Percentiles rank a stretch among this genome's conserved stretches.
These are phyloP conservation scores for Brienomyrus brachyistius DNA, from an alignment of 2,113 vertebrate genomes.

Conservation along the genomic window DNA sequence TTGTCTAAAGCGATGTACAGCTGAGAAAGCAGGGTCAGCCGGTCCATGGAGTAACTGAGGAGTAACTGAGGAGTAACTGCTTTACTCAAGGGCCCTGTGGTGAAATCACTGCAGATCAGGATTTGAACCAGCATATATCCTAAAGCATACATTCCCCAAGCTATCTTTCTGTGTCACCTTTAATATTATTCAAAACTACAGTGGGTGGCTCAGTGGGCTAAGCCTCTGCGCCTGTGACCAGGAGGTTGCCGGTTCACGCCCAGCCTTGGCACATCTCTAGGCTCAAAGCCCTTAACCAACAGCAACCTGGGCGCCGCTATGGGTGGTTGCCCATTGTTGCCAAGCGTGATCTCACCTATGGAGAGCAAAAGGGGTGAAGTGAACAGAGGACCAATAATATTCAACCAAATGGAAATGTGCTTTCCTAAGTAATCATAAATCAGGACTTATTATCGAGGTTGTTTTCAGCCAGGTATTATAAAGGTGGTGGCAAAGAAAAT, in stretches of 20 bases:
- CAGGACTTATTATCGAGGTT: not conserved
- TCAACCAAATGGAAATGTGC: not conserved
- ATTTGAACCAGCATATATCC: not conserved
- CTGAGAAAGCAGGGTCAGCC: not conserved
- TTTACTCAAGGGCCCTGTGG: not conserved
- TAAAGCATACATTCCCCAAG: not conserved
- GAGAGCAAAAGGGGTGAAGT: not conserved
- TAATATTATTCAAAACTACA: not conserved
- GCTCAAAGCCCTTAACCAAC: not conserved
- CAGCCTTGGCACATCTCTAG: too few species aligned
- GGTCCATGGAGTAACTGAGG: not conserved
- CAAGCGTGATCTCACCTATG: not conserved
- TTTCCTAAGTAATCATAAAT: not conserved
- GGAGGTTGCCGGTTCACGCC: not conserved
- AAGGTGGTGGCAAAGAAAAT: not conserved
- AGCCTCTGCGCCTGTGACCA: not conserved
- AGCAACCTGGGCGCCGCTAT: not conserved
- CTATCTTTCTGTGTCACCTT: not conserved
- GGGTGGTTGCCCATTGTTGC: not conserved
- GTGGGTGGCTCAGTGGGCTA: not conserved
- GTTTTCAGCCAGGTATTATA: not conserved
- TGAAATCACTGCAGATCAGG: not conserved
- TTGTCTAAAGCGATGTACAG: not conserved
- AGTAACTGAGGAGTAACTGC: not conserved
- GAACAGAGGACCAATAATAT: not conserved